Percentiles rank a stretch among this genome's conserved stretches.
Evolutionary conservation across 2,113 vertebrate genomes (phyloP).

Genomic region (Heterotis niloticus): DNA sequence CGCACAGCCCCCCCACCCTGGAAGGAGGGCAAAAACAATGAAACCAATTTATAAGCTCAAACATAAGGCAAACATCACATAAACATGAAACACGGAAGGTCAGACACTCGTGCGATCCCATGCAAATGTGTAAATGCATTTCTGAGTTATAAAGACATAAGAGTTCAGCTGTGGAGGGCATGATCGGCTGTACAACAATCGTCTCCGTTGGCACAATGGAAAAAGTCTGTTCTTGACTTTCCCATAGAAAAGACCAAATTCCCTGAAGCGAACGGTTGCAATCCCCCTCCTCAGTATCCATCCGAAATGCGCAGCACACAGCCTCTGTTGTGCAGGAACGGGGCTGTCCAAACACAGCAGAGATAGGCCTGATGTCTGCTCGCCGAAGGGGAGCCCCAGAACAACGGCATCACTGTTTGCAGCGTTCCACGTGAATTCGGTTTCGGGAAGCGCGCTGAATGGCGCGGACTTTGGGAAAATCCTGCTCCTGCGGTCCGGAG

Average conservation of each 20-base stretch:
- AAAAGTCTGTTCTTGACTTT: constrained; percentile 11
- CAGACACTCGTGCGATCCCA: too few species aligned
- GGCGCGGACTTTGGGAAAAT: neutral
- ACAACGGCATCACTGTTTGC: neutral
- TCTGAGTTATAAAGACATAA: neutral
- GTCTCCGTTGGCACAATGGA: neutral
- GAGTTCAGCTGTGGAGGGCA: neutral
- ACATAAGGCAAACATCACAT: constrained; percentile 9
- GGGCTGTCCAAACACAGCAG: neutral
- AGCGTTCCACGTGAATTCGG: neutral
- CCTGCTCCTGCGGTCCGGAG: neutral
- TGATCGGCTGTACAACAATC: neutral
- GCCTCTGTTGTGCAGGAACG: neutral
- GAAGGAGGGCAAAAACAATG: neutral
- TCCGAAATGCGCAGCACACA: neutral
- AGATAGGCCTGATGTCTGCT: neutral
- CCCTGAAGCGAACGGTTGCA: neutral
- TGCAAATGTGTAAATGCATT: neutral
- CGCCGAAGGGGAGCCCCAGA: neutral
- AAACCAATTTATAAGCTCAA: neutral
- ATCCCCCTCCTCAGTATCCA: neutral
- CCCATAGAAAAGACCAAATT: constrained; percentile 5
- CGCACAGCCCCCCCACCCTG: too few species aligned
- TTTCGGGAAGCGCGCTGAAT: neutral
- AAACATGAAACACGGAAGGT: neutral